A percentile compares a stretch with the other conserved stretches of the same genome.
These are phyloP conservation scores for Adela reaumurella DNA, from an alignment of 2,888 invertebrate genomes.

Conservation along the genomic window DNA sequence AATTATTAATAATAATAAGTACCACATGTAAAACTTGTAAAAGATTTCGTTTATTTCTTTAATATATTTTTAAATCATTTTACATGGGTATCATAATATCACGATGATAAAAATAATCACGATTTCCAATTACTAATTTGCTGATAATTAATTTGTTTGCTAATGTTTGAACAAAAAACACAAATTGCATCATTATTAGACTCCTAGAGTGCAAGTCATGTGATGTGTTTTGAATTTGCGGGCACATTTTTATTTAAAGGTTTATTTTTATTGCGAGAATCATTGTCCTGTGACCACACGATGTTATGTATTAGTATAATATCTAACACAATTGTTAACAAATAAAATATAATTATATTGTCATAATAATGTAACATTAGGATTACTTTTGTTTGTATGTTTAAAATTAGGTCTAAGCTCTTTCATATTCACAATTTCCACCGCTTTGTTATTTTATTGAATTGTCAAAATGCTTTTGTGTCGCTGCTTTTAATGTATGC, in stretches of 20 bases:
- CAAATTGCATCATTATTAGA: conserved; percentile 22
- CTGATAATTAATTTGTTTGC: not conserved
- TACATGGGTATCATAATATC: conserved; percentile 26
- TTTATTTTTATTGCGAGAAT: not conserved
- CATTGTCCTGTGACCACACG: not conserved
- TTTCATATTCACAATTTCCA: not conserved
- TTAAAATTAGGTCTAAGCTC: not conserved
- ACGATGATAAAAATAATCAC: conserved; percentile 14
- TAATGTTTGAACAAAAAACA: conserved; percentile 9
- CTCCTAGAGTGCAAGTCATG: conserved; percentile 42
- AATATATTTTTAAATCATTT: too few species aligned
- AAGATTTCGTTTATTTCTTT: too few species aligned
- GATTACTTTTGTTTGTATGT: not conserved
- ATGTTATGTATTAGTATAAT: not conserved
- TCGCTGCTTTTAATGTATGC: not conserved
- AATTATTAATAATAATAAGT: too few species aligned
- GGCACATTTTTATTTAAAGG: not conserved
- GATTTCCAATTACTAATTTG: not conserved
- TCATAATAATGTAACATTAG: not conserved
- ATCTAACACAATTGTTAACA: not conserved
- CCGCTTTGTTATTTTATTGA: not conserved
- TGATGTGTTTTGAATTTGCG: not conserved
- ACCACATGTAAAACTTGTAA: too few species aligned
- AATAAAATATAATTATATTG: too few species aligned
- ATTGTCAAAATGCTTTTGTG: not conserved